Base-by-base conservation (phyloP, 1,140 invertebrate genomes). In the Drosophila nikananu region DNA sequence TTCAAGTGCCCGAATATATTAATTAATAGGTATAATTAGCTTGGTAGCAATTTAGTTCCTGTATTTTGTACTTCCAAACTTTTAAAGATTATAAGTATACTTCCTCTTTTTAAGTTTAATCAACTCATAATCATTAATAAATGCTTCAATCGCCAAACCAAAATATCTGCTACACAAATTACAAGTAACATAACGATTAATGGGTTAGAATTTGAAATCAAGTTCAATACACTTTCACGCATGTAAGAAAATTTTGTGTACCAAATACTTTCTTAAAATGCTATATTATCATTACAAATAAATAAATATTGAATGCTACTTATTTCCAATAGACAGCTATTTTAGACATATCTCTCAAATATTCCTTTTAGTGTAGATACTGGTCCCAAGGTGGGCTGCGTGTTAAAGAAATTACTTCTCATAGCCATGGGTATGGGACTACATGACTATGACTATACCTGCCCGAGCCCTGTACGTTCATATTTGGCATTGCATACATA, bases 341-440 rank as follows among this genome's bases (percentile, higher is more conserved):
- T 1, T 23, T 10, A 30, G 19, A 10, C 7, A 57, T 67, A 35
- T 70, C 8, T 21, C 0, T 6, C 0, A 54, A 0, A 5, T 35
- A 21, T 21, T 54, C n/a, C n/a, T 5, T 12, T 17, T 46, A 71
- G 72, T 62, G 72, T 21, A 74, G 21, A 37, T 57, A 60, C 17
- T 25, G 41, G 25, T 67, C 67, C 57, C 66, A 64, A 41, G 62
- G 65, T 70, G 67, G 83, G 62, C 81, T 81, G 72, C 73, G 67
- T 77, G 67, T 73, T 67, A 23, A 66, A 65, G 71, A 84, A 84
- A 83, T 83, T 65, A 70, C 66, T 72, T 73, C 59, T 48, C 73
- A 63, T 54, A 58, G 48, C 37, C 35, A 65, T 59, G 42, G 32
- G 37, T 48, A 51, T 62, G 37, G 15, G 25, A 52, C 49, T 30